Evolutionary conservation across 2,797 vertebrate species (phyloP), one percentile per base, ranked within the genome.

Genomic region (Eulemur coronatus): DNA sequence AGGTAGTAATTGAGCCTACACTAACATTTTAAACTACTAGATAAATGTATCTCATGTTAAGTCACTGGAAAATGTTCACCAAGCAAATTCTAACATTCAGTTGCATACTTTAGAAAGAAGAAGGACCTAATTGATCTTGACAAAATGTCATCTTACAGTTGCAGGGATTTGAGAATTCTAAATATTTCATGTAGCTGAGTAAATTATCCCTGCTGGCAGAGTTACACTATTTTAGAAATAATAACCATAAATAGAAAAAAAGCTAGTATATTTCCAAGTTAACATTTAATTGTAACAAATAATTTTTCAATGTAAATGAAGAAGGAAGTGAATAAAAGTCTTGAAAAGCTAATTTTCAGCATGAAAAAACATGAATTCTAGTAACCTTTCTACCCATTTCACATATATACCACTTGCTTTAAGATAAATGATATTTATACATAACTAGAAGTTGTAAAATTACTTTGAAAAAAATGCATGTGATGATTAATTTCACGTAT

Each of bases 141-240:
- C 94, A 96, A 91, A 94, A 91, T 91, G 48, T 91, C 76, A 94
- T 85, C 63, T 90, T 90, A 70, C 35, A 72, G 35, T 92, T 94
- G 30, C 28, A 84, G 59, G 18, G 11, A 57, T 70, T 76, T 92
- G 38, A 90, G 9, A 35, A 63, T 78, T 84, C 69, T 96, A 91
- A 96, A 94, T 95, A 82, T 96, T 97, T 97, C 38, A 97, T 89
- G 43, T 93, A 89, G 82, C 82, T 96, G 43, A 69, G 73, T 91
- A 92, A 96, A 92, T 92, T 94, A 89, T 91, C 41, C 50, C 41
- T 96, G 43, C 50, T 85, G 73, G 73, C 41, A 90, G 92, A 82
- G 43, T 95, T 81, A 84, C n/a, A 61, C 20, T 92, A 63, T 84
- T 86, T 96, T 92, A 75, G 78, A 96, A 91, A 73, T 78, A 28